Evolutionary conservation across 1,140 invertebrate species (phyloP).

Genomic region (Papilio dardanus): DNA sequence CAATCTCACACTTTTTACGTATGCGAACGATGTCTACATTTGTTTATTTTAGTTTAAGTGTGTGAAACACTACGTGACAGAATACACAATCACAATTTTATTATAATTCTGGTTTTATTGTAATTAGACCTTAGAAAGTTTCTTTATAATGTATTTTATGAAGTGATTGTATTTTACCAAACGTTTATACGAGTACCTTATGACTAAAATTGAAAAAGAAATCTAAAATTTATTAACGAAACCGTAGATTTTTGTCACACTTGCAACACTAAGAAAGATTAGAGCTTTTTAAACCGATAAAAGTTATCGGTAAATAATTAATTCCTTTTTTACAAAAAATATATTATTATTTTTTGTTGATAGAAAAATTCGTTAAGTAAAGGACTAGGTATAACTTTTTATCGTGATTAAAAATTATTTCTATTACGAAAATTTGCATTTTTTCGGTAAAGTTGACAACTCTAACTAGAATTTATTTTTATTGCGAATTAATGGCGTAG

Average conservation of each 20-base stretch:
- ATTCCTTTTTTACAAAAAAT: not conserved
- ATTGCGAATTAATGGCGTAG: slow-evolving; percentile 82
- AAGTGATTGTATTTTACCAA: too few relatives aligned
- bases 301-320: slow-evolving; percentile 7
- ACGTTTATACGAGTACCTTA: too few relatives aligned
- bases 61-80: too few relatives aligned
- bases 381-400: not conserved
- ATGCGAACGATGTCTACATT: too few relatives aligned
- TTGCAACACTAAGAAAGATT: not conserved
- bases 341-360: not conserved
- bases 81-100: too few relatives aligned
- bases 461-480: slow-evolving; percentile 76
- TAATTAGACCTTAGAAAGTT: too few relatives aligned
- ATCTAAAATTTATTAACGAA: not conserved
- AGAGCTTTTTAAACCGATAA: not conserved
- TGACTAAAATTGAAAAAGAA: too few relatives aligned
- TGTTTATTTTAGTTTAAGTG: too few relatives aligned
- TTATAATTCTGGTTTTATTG: too few relatives aligned
- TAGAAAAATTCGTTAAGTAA: not conserved
- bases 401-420: not conserved
- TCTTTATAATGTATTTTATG: too few relatives aligned
- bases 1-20: too few relatives aligned
- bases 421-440: not conserved
- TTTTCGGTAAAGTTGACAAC: slow-evolving; percentile 34
- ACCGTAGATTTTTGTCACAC: not conserved